Percentiles rank a stretch among this genome's conserved stretches.
These are phyloP conservation scores for Tillus elongatus DNA, from an alignment of 2,888 invertebrate species.

Conservation along the genomic window DNA sequence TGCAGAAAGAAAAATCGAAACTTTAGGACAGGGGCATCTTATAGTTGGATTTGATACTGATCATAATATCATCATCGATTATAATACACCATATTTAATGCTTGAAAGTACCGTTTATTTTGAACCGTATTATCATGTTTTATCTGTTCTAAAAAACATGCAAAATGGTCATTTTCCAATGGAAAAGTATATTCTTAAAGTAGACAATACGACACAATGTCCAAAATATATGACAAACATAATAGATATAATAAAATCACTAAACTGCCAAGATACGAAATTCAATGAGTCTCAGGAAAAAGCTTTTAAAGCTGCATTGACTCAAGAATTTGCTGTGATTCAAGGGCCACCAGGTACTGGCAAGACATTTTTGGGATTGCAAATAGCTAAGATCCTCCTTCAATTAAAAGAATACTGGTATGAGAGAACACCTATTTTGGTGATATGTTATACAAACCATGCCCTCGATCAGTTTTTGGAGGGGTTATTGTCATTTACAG, in stretches of 20 bases:
- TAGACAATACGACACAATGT: conserved; percentile 29
- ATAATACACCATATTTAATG: conserved; percentile 58
- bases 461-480: no score
- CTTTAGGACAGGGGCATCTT: conserved; percentile 47
- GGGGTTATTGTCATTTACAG: conserved; percentile 51
- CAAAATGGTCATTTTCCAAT: conserved; percentile 53
- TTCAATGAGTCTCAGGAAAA: conserved; percentile 58
- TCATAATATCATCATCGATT: no score
- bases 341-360: conserved; percentile 88
- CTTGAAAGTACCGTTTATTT: conserved; percentile 72
- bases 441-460: conserved; percentile 76
- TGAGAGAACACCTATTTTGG: conserved; percentile 52
- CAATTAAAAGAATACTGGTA: conserved; percentile 45
- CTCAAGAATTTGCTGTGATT: conserved; percentile 63
- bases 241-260: no score
- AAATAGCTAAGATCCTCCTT: conserved; percentile 60
- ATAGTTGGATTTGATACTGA: conserved; percentile 42
- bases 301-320: conserved; percentile 60
- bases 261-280: no score
- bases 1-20: conserved; percentile 46
- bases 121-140: conserved; percentile 69
- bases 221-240: conserved; percentile 40
- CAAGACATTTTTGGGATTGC: conserved; percentile 71
- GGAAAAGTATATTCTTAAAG: conserved; percentile 57
- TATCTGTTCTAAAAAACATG: conserved; percentile 57